Conservation (phyloP, 2,113 vertebrate genomes). For the Pterocles gutturalis region DNA sequence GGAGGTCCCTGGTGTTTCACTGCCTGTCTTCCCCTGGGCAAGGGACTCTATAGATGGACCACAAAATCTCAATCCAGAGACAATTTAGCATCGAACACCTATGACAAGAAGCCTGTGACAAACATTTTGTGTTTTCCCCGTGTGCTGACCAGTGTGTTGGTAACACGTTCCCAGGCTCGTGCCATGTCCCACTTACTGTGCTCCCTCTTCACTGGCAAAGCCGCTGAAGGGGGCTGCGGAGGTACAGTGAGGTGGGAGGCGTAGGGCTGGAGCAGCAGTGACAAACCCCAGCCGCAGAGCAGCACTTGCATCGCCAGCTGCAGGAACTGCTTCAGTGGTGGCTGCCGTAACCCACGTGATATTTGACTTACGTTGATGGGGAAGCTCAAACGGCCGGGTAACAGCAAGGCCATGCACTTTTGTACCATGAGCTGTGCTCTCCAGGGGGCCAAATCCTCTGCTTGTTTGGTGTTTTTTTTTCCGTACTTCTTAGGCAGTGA, state of each 20-base stretch:
- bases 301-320: background rate
- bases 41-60: background rate
- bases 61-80: background rate
- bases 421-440: background rate
- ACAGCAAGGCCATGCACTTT: background rate
- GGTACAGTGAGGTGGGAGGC: background rate
- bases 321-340: background rate
- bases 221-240: background rate
- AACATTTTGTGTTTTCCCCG: background rate
- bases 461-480: accelerated
- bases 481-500: background rate
- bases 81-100: background rate
- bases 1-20: accelerated
- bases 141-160: accelerated
- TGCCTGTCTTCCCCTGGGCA: background rate
- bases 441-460: background rate
- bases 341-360: background rate
- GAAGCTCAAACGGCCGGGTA: background rate
- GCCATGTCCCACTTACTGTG: accelerated
- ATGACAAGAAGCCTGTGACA: background rate
- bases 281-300: background rate
- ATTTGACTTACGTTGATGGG: background rate
- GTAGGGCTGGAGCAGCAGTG: background rate
- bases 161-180: accelerated
- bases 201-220: background rate